Evolutionary conservation across 2,113 vertebrate genomes (phyloP), one percentile per base, ranked within the genome.

Genomic region (Sylvietta virens): DNA sequence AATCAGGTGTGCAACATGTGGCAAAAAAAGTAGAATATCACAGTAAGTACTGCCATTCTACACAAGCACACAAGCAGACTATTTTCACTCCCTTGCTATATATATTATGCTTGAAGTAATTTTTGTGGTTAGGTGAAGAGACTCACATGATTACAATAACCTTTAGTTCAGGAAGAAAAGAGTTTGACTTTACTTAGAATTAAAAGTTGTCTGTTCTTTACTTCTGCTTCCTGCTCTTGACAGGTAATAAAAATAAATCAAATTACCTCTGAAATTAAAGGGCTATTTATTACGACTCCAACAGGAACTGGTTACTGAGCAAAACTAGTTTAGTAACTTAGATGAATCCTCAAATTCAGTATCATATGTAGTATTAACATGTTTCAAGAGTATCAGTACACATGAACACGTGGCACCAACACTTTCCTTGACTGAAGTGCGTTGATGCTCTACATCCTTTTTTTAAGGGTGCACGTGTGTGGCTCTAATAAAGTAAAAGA

Each of bases 391-490:
- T 42, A 45, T 40, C 42, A 50, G 20, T 27, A 81, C 2, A 4
- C 11, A 15, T 42, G 17, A 15, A 45, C 7, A 33, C 13, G 13
- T 50, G 30, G 39, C 33, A 82, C 37, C 51, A 85, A 74, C 23
- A 58, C 20, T 26, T 58, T 14, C 83, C 53, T 58, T 64, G 33
- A 71, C 44, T 47, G 35, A 70, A 15, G 9, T 26, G 27, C 15
- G 8, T 12, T 72, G 33, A 71, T 42, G 27, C 31, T 72, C 21
- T 56, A 50, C 20, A 50, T 21, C 6, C 2, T 13, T 42, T 40
- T 69, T 54, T 47, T n/a, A 37, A 11, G 22, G 6, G 4, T 1
- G 7, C 0, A 0, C 45, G 35, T 35, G 8, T 57, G 31, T 50
- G 33, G 6, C 16, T 67, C 45, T 60, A 82, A 64, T 66, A 70